Percentiles rank a stretch among this genome's conserved stretches.
Conservation (phyloP, 1,140 invertebrate species). For the Melipona quadrifasciata region DNA sequence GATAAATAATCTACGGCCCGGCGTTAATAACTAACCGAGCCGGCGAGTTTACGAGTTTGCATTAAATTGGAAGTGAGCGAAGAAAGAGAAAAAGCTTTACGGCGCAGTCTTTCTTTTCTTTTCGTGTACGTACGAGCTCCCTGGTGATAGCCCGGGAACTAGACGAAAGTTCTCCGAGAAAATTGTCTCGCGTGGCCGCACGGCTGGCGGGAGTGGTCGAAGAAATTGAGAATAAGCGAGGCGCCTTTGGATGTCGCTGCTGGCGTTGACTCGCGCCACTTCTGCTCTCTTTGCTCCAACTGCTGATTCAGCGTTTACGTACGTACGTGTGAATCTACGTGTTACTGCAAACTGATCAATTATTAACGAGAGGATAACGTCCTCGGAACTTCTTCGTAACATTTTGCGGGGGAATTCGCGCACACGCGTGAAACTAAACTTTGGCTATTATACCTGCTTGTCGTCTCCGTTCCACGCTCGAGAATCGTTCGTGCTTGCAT, state of each 20-base stretch:
- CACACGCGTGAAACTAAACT: neutral
- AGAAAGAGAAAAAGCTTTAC: conserved; percentile 33
- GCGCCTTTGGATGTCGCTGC: neutral
- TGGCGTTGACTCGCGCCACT: neutral
- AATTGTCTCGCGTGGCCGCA: conserved; percentile 41
- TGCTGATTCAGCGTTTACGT: neutral
- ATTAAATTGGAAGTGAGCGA: conserved; percentile 30
- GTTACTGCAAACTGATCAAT: neutral
- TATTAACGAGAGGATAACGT: neutral
- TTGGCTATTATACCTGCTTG: neutral
- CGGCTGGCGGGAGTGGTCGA: neutral
- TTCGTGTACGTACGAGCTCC: neutral
- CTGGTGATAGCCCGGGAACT: no score
- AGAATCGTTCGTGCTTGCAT: neutral
- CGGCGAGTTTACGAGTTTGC: conserved; percentile 22
- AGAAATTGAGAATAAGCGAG: conserved; percentile 35
- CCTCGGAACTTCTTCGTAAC: neutral
- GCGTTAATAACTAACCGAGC: conserved; percentile 46
- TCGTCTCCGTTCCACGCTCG: neutral
- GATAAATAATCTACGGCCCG: conserved; percentile 42
- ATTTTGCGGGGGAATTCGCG: neutral
- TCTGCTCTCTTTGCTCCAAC: neutral
- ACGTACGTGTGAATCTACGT: no score
- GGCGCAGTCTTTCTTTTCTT: neutral
- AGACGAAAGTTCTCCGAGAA: conserved; percentile 23